These are phyloP conservation scores for Pagetopsis macropterus DNA, from an alignment of 2,797 vertebrate genomes.

Conservation along the genomic window DNA sequence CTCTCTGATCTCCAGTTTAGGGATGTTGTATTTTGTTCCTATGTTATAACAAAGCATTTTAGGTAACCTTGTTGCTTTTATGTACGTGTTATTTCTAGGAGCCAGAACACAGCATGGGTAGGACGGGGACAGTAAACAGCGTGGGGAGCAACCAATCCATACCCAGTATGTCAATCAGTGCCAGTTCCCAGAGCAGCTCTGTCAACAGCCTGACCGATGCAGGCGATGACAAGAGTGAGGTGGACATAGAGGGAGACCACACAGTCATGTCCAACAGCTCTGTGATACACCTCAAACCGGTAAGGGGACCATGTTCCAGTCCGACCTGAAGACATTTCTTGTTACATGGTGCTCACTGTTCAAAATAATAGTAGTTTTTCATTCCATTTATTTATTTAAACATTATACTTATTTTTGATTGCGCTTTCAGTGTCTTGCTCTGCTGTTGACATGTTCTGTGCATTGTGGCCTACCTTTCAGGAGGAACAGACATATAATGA, in stretches of 20 bases:
- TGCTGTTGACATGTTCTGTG: neutral
- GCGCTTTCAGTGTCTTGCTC: no score
- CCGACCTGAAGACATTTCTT: neutral
- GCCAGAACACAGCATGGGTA: conserved; percentile 90
- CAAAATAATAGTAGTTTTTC: neutral
- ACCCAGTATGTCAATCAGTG: conserved; percentile 99
- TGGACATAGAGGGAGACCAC: conserved; percentile 96
- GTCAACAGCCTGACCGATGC: conserved; percentile 98
- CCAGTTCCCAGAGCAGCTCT: conserved; percentile 99
- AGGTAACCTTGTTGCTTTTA: conserved; percentile 30
- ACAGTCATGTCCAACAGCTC: conserved; percentile 99
- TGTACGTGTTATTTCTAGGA: conserved; percentile 82
- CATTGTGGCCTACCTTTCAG: conserved; percentile 72
- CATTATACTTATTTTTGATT: no score
- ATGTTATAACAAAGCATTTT: neutral
- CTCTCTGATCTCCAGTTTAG: neutral
- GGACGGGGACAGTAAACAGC: conserved; percentile 97
- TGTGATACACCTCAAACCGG: conserved; percentile 95
- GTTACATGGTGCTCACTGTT: neutral
- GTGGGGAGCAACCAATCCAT: conserved; percentile 99
- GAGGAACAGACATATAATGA: conserved; percentile 91
- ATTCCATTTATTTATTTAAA: no score
- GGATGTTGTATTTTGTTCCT: neutral
- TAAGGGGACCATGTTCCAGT: conserved; percentile 63
- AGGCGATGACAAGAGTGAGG: conserved; percentile 95